Conservation (phyloP, 2,888 invertebrate genomes). For the Erebia epiphron region DNA sequence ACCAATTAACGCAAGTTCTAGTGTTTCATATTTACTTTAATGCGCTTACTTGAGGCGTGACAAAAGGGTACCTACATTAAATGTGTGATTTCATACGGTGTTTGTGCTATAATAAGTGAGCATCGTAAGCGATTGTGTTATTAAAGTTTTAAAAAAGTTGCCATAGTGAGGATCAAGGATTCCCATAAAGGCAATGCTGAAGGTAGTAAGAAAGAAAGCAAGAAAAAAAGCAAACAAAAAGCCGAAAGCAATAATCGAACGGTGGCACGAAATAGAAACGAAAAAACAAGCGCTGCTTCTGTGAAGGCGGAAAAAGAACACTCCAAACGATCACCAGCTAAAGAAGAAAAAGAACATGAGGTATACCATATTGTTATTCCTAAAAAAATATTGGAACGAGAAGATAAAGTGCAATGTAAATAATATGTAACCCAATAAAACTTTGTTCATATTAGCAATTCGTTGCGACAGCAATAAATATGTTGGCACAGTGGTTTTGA, state of each 20-base stretch:
- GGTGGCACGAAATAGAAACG: slow-evolving; percentile 74
- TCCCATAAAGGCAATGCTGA: slow-evolving; percentile 84
- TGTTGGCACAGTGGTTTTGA: slow-evolving; percentile 34
- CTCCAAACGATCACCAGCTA: slow-evolving; percentile 57
- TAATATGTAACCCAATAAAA: slow-evolving; percentile 20
- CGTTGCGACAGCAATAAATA: slow-evolving; percentile 38
- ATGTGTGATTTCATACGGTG: slow-evolving; percentile 15
- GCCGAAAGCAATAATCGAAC: slow-evolving; percentile 69
- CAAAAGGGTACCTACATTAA: slow-evolving; percentile 1
- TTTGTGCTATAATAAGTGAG: slow-evolving; percentile 13
- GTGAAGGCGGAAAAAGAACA: slow-evolving; percentile 64
- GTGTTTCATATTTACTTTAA: slow-evolving; percentile 31
- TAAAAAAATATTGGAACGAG: slow-evolving; percentile 5
- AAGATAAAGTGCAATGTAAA: slow-evolving; percentile 9
- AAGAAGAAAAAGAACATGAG: slow-evolving; percentile 64
- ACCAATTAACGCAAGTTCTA: slow-evolving; percentile 34
- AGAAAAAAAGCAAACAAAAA: slow-evolving; percentile 85
- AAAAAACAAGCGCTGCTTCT: slow-evolving; percentile 62
- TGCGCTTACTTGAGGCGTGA: slow-evolving; percentile 21
- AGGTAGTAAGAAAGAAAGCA: slow-evolving; percentile 84
- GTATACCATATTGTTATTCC: slow-evolving; percentile 46
- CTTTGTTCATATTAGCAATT: slow-evolving; percentile 27
- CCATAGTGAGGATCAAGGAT: slow-evolving; percentile 88
- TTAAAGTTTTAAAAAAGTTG: slow-evolving; percentile 65
- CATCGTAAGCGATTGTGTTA: slow-evolving; percentile 28